These are phyloP conservation scores for Phylloscopus collybita DNA, from an alignment of 2,797 vertebrate genomes.

Conservation along the genomic window DNA sequence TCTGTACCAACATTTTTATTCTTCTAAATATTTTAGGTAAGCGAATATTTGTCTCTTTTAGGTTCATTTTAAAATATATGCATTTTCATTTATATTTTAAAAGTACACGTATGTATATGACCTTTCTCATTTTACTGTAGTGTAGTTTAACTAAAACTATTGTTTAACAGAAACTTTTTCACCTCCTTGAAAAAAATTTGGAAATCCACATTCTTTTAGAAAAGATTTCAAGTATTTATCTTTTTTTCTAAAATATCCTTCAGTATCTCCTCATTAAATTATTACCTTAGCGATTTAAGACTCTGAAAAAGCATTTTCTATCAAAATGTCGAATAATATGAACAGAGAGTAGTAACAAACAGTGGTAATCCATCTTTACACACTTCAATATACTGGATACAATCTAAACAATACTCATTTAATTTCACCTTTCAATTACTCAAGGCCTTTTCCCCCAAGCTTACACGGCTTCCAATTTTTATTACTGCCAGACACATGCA, in stretches of 20 bases:
- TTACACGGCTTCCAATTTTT: not conserved
- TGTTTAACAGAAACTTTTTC: not conserved
- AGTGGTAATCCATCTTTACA: slow-evolving; percentile 25
- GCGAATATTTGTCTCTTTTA: not conserved
- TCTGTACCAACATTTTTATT: not conserved
- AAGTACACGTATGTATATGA: not conserved
- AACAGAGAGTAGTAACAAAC: slow-evolving; percentile 17
- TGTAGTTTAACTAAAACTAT: not conserved
- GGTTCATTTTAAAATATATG: not conserved
- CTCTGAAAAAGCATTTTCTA: slow-evolving; percentile 8
- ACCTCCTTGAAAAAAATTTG: not conserved
- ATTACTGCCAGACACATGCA: not conserved
- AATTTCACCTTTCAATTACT: slow-evolving; percentile 39
- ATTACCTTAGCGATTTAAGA: slow-evolving; percentile 20
- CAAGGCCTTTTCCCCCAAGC: not conserved
- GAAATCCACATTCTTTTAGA: not conserved
- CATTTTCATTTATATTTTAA: not conserved
- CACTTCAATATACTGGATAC: slow-evolving; percentile 3
- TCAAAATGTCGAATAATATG: slow-evolving; percentile 44
- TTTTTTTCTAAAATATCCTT: not conserved
- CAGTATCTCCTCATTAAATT: not conserved
- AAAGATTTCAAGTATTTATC: not conserved
- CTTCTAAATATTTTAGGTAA: not conserved
- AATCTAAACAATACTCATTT: slow-evolving; percentile 39
- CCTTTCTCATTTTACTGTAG: not conserved